phyloP scores from a whole-genome alignment of 1,140 invertebrate species.

The Eumeta japonica region DNA sequence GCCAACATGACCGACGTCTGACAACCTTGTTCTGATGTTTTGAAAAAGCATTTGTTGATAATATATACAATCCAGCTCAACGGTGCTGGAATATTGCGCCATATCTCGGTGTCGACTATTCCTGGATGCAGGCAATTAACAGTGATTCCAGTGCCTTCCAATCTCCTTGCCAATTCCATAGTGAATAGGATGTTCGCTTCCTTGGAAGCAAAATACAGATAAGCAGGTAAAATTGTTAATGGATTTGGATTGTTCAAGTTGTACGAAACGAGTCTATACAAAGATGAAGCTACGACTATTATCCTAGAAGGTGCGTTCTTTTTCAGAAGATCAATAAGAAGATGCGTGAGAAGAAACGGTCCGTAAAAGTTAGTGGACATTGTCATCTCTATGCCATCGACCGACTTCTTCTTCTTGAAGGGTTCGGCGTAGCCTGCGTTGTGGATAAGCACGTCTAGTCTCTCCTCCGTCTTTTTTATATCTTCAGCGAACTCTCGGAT shows the following conservation, averaged over 20 bases:
- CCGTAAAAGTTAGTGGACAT: constrained; percentile 86
- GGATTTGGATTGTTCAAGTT: constrained; percentile 45
- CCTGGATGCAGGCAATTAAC: constrained; percentile 77
- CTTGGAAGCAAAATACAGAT: constrained; percentile 78
- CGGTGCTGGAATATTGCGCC: constrained; percentile 8
- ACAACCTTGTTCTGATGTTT: constrained; percentile 45
- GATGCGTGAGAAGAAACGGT: constrained; percentile 74
- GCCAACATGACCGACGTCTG: constrained; percentile 59
- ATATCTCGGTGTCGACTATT: constrained; percentile 19
- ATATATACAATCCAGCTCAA: constrained; percentile 9
- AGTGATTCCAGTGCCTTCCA: constrained; percentile 71
- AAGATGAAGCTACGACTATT: constrained; percentile 78
- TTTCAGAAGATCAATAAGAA: constrained; percentile 67
- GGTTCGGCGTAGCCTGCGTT: constrained; percentile 69
- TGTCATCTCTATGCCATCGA: constrained; percentile 78
- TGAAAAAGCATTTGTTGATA: constrained; percentile 17
- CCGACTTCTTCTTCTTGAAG: constrained; percentile 55
- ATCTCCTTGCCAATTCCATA: constrained; percentile 69
- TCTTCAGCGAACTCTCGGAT: constrained; percentile 68
- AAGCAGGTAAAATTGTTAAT: constrained; percentile 50
- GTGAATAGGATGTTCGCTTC: constrained; percentile 82
- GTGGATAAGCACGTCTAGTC: constrained; percentile 69
- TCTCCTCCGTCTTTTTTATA: constrained; percentile 64
- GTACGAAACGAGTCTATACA: constrained; percentile 73
- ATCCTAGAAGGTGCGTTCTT: constrained; percentile 73